phyloP scores from a whole-genome alignment of 2,797 vertebrate species.

The Tragelaphus eurycerus region DNA sequence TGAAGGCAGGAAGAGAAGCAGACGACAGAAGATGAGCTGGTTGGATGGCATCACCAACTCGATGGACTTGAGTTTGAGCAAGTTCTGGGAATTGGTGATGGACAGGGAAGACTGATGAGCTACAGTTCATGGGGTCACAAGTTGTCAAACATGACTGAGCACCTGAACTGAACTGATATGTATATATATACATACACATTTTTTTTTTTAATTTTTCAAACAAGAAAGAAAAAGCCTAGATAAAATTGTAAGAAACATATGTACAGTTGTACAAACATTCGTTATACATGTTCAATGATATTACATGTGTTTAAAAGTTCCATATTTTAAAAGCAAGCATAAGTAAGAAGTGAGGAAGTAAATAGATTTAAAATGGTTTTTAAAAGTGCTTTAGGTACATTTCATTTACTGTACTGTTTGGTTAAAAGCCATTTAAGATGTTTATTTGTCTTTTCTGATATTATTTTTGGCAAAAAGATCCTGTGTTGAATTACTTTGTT shows the following conservation, averaged over 20 bases:
- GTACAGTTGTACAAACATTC: neutral
- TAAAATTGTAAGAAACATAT: neutral
- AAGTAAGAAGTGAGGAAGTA: neutral
- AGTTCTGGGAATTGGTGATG: neutral
- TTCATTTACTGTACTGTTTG: neutral
- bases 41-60: neutral
- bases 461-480: neutral
- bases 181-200: neutral
- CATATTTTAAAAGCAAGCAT: neutral
- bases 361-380: neutral
- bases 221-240: neutral
- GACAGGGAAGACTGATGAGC: neutral
- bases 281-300: neutral
- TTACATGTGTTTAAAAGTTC: neutral
- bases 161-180: neutral
- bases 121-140: neutral
- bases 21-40: neutral
- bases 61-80: accelerated
- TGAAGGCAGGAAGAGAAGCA: neutral
- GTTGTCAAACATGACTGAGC: neutral
- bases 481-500: neutral
- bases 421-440: neutral
- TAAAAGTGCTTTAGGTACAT: neutral
- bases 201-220: neutral
- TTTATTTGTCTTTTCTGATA: neutral